Conservation (phyloP, 2,113 vertebrate genomes). For the Poeciliopsis occidentalis region DNA sequence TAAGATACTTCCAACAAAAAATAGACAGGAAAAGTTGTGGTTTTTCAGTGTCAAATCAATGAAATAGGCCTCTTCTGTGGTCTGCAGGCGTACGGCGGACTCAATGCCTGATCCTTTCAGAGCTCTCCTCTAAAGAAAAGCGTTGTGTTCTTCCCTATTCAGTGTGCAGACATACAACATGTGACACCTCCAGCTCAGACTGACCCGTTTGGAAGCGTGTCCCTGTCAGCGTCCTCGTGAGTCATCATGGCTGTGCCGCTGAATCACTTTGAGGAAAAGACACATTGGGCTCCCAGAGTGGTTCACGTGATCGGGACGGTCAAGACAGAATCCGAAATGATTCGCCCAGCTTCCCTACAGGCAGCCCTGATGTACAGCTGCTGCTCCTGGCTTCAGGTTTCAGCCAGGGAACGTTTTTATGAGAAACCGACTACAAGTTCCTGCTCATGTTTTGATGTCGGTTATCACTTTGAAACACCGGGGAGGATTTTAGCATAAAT, state of each 20-base stretch:
- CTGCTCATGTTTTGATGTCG: neutral
- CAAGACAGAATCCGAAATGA: conserved; percentile 5
- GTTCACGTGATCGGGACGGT: conserved; percentile 17
- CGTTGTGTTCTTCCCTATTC: neutral
- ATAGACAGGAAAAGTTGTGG: no score
- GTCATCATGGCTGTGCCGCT: conserved; percentile 20
- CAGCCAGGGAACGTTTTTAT: neutral
- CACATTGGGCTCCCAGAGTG: neutral
- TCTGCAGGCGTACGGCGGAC: neutral
- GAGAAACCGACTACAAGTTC: neutral
- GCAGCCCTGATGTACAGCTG: conserved; percentile 1
- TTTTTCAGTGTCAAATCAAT: neutral
- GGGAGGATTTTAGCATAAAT: neutral
- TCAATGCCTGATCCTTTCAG: neutral
- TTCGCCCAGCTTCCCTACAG: neutral
- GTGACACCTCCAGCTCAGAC: conserved; percentile 15
- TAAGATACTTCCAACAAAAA: no score
- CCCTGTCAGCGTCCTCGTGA: conserved; percentile 22
- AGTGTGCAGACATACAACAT: conserved; percentile 11
- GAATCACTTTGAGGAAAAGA: conserved; percentile 29
- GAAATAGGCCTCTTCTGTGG: neutral
- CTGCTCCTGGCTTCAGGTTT: neutral
- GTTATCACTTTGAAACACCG: neutral
- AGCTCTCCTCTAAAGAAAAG: neutral
- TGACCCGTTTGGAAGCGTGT: neutral